Percentiles rank a stretch among this genome's conserved stretches.
phyloP scores from a whole-genome alignment of 1,140 invertebrate genomes.

The Pogonomyrmex barbatus region DNA sequence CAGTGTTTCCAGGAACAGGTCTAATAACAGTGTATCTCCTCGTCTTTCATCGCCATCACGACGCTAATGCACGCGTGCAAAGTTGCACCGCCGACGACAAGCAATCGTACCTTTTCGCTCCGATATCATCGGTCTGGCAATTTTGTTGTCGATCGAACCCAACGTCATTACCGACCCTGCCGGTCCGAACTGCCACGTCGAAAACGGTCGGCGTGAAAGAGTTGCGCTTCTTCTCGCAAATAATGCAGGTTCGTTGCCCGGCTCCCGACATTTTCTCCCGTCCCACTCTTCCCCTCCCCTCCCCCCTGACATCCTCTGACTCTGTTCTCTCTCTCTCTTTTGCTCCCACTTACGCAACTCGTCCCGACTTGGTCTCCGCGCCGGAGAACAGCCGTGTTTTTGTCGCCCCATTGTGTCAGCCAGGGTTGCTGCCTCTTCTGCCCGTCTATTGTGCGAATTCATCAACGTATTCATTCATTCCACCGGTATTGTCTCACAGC shows the following conservation, averaged over 20 bases:
- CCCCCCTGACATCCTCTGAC: constrained; percentile 45
- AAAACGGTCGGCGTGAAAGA: constrained; percentile 67
- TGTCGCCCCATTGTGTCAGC: constrained; percentile 83
- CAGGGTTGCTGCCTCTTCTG: constrained; percentile 79
- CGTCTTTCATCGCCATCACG: constrained; percentile 70
- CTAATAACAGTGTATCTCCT: constrained; percentile 69
- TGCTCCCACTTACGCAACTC: constrained; percentile 61
- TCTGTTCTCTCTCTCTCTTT: constrained; percentile 38
- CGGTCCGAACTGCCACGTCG: constrained; percentile 22
- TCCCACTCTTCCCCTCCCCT: constrained; percentile 63
- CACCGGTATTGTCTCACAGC: constrained; percentile 81
- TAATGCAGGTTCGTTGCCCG: constrained; percentile 75
- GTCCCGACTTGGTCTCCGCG: constrained; percentile 76
- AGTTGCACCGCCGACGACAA: constrained; percentile 66
- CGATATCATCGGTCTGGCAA: constrained; percentile 63
- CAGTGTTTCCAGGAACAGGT: constrained; percentile 47
- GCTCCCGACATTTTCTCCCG: constrained; percentile 62
- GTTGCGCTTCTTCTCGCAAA: constrained; percentile 73
- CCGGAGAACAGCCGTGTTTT: constrained; percentile 80
- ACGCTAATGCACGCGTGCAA: constrained; percentile 69
- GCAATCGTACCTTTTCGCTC: constrained; percentile 57
- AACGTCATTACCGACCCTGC: constrained; percentile 65
- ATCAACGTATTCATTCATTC: constrained; percentile 86
- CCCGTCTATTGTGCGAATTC: constrained; percentile 83
- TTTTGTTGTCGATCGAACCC: constrained; percentile 72